Evolutionary conservation across 2,113 vertebrate species (phyloP).

Genomic region (Seriola dumerili): DNA sequence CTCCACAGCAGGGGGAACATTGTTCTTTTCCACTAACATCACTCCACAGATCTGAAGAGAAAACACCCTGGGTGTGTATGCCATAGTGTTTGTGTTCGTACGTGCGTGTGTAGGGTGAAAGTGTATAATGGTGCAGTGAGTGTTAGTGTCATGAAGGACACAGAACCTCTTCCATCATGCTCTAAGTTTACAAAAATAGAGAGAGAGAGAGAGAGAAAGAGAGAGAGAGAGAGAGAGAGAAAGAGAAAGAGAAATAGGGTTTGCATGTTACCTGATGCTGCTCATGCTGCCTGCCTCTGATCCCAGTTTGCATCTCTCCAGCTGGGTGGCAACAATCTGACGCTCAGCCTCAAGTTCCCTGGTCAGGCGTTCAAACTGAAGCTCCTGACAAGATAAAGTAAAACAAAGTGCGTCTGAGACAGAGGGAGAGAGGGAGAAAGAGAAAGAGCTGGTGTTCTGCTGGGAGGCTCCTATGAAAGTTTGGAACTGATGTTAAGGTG

Average conservation of each 20-base stretch:
- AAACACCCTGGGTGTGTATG: slow-evolving; percentile 25
- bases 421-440: neutral
- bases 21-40: slow-evolving; percentile 42
- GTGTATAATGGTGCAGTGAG: slow-evolving; percentile 27
- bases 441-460: neutral
- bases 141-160: slow-evolving; percentile 30
- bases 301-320: slow-evolving; percentile 99
- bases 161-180: slow-evolving; percentile 54
- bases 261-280: slow-evolving; percentile 92
- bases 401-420: slow-evolving; percentile 2
- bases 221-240: neutral
- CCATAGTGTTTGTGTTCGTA: neutral
- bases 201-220: neutral
- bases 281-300: slow-evolving; percentile 98
- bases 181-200: slow-evolving; percentile 30
- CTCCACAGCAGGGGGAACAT: slow-evolving; percentile 11
- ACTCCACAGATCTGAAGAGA: slow-evolving; percentile 18
- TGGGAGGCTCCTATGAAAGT: neutral
- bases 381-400: slow-evolving; percentile 86
- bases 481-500: neutral
- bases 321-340: slow-evolving; percentile 96
- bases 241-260: neutral
- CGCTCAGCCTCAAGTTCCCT: slow-evolving; percentile 98
- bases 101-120: neutral
- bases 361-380: slow-evolving; percentile 98